A percentile compares a stretch with the other conserved stretches of the same genome.
Conservation (phyloP, 37 sponge, comb jelly and placozoan species). For the Oscarella lobularis region DNA sequence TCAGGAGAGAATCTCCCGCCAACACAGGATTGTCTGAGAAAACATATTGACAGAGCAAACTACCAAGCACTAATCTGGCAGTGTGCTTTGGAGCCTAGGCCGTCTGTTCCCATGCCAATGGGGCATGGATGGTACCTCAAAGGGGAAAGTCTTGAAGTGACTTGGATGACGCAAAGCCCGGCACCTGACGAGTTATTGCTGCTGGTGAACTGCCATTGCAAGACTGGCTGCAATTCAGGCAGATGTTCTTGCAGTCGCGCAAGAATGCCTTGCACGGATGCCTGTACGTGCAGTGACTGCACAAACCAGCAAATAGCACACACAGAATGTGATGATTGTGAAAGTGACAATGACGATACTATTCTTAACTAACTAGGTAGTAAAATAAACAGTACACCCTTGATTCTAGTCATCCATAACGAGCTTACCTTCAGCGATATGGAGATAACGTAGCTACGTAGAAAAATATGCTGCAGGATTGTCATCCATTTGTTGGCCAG, state of each 20-base stretch:
- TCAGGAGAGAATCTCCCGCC: background rate
- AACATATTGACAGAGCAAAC: background rate
- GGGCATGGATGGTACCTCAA: conserved; percentile 2
- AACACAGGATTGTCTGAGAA: background rate
- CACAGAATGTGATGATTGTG: too few species aligned
- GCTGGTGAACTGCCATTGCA: background rate
- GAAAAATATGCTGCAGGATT: too few species aligned
- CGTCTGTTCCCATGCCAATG: background rate
- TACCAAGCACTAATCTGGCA: conserved; percentile 1
- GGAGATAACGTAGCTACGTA: too few species aligned
- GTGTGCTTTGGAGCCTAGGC: background rate
- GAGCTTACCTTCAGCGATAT: too few species aligned
- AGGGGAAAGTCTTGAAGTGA: background rate
- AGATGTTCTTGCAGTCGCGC: background rate
- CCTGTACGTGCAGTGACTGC: background rate
- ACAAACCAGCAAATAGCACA: too few species aligned
- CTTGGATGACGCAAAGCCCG: background rate
- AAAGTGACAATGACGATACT: too few species aligned
- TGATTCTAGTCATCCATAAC: too few species aligned
- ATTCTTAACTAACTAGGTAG: too few species aligned
- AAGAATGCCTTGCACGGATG: conserved; percentile 4
- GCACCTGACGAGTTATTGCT: background rate
- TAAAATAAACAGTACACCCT: too few species aligned
- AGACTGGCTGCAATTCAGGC: background rate
- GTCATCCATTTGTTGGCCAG: too few species aligned